Conservation (phyloP, 2,797 vertebrate species). For the Luscinia megarhynchos region DNA sequence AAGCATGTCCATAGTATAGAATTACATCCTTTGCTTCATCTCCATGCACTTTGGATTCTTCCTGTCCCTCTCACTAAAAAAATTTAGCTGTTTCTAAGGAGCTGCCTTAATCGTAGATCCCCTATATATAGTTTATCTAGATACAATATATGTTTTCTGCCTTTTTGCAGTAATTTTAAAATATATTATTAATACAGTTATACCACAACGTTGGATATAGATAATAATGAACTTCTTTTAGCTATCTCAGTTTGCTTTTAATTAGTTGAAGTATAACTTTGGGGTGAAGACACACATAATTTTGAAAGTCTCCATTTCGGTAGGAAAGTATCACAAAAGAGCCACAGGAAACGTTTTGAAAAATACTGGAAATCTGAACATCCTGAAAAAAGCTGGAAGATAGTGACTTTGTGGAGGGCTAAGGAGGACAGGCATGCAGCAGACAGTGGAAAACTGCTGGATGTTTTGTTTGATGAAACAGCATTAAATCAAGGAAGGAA, state of each 20-base stretch:
- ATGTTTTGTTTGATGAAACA: neutral
- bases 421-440: neutral
- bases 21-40: neutral
- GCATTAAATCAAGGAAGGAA: neutral
- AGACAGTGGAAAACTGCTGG: neutral
- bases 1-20: neutral
- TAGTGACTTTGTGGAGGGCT: neutral
- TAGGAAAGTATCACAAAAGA: neutral
- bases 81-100: neutral
- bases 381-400: neutral
- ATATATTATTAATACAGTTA: neutral
- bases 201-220: neutral
- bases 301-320: neutral
- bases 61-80: accelerated
- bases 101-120: neutral
- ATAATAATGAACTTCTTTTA: neutral
- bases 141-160: neutral
- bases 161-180: neutral
- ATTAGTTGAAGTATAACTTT: neutral
- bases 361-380: neutral
- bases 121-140: neutral
- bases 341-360: neutral
- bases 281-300: neutral
- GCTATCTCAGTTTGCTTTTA: neutral
- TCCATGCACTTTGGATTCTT: neutral